Base-by-base conservation (phyloP, 2,888 invertebrate species). In the Polydrusus cervinus region DNA sequence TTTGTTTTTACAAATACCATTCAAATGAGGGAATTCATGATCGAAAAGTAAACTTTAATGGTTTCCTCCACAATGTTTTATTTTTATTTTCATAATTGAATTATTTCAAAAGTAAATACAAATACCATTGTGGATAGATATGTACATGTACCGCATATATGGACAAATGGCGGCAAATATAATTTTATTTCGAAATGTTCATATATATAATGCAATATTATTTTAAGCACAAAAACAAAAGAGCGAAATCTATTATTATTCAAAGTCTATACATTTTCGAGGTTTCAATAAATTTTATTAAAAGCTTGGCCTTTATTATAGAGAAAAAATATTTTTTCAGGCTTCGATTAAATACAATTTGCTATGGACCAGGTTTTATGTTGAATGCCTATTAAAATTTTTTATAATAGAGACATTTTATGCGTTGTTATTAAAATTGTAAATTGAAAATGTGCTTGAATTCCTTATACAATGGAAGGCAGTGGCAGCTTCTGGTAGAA, bases 261-360 rank as follows among this genome's bases (percentile, higher is more conserved):
- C 30, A 47, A 49, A 65, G 49, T 49, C 47, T 30, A 65, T 62
- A 38, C 20, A 65, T 49, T 47, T 65, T 30, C 43, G 3, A 45
- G 18, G 40, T 45, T 53, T 53, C 14, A 71, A 64, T 71, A 71
- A 64, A 71, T 62, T 71, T 51, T 64, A 71, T 64, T 62, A 13
- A 49, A 25, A 64, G 64, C 55, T 18, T 13, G 70, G 13, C 38
- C 47, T n/a, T 34, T 62, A 64, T 61, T 47, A 34, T 45, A 8
- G n/a, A n/a, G n/a, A 20, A 43, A 61, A 71, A 64, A 49, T 71
- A 51, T 71, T 71, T 71, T 71, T 71, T 71, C 71, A 62, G 62
- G 53, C 62, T 20, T 40, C 14, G 34, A 25, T 61, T 11, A 49
- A 68, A 68, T 14, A 62, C 6, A 62, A 62, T 62, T 62, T 71